Base-by-base conservation (phyloP, 2,888 invertebrate species). In the Agriopis aurantiaria region DNA sequence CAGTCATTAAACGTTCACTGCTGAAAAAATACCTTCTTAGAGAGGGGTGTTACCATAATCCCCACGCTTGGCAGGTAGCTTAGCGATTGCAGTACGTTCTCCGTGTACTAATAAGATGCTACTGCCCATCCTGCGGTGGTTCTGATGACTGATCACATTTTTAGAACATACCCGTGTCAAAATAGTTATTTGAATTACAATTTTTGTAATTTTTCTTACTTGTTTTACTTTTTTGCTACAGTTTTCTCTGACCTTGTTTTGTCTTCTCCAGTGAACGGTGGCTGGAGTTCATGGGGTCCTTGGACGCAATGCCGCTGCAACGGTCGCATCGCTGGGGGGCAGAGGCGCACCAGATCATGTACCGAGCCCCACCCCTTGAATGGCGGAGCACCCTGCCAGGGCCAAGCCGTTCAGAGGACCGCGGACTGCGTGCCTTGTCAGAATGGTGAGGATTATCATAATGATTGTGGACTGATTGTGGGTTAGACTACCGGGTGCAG, bases 291-390 rank as follows among this genome's bases (percentile, higher is more conserved):
- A 5, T 99, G 98, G 98, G 97, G 97, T 11, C 93, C 96, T 0
- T 99, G 98, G 98, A 96, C 96, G 9, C 97, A 97, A 74, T 99
- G 99, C 91, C 96, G 96, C 76, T 99, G 99, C 93, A 97, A 97
- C 70, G 96, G 96, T 0, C 95, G 95, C 59, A 91, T 94, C 66
- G 96, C 97, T 14, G 97, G 97, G 49, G 96, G 96, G 3, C 97
- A 98, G 91, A 97, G 97, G 82, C 95, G 98, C 73, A 96, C 97
- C 41, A 95, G 99, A 72, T 96, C 96, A 57, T 99, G 99, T 90
- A 97, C 97, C 65, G 98, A 97, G 88, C 99, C 99, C 0, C 96
- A 97, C 72, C 99, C 99, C 0, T 95, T 98, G 81, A 99, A 99
- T 90, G 99, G 98, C 0, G 99, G 99, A 0, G 95, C 96, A 33